Evolutionary conservation across 2,113 vertebrate genomes (phyloP).

Genomic region (Sardina pilchardus): DNA sequence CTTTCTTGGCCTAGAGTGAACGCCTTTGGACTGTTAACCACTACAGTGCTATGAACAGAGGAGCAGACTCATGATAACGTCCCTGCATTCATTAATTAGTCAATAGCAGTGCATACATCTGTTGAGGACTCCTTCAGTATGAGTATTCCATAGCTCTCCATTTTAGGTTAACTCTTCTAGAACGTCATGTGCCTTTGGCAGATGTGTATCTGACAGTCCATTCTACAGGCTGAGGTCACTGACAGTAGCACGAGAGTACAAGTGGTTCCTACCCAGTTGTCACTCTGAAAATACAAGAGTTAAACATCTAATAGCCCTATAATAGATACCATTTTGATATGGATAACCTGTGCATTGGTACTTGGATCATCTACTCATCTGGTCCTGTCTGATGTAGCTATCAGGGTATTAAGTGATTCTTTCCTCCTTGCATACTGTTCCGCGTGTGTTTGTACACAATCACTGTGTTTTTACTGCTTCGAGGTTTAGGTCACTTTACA

Average conservation of each 20-base stretch:
- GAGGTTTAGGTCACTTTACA: conserved; percentile 41
- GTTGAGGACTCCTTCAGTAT: neutral
- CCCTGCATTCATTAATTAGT: neutral
- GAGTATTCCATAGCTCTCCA: neutral
- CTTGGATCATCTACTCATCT: neutral
- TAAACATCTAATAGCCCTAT: neutral
- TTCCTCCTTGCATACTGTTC: neutral
- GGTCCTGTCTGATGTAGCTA: neutral
- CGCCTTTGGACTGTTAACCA: neutral
- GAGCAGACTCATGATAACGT: neutral
- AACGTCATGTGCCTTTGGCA: neutral
- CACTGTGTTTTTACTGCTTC: conserved; percentile 27
- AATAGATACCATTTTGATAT: neutral
- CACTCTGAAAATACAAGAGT: neutral
- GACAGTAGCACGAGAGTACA: neutral
- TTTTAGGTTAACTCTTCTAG: neutral
- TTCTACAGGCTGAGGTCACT: neutral
- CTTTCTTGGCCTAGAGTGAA: neutral
- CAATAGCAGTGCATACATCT: neutral
- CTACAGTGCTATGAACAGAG: neutral
- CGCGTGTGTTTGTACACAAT: conserved; percentile 8
- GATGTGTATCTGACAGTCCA: neutral
- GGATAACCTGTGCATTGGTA: neutral
- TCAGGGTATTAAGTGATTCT: neutral
- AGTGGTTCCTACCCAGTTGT: neutral